Evolutionary conservation across 2,888 invertebrate genomes (phyloP).

Genomic region (Helobdella robusta): DNA sequence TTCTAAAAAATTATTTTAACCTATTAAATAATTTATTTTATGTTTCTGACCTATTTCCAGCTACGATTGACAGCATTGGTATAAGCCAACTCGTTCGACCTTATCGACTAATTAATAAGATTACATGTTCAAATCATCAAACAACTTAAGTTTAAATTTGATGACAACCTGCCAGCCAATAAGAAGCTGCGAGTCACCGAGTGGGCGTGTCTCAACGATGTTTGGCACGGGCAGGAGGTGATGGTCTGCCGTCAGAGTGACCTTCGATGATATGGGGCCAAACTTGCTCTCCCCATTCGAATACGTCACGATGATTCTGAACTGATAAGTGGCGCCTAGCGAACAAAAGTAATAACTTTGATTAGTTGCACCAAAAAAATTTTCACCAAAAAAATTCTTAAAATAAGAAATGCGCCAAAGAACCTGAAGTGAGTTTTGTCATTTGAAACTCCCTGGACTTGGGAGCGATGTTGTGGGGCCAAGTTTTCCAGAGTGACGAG

Average conservation of each 20-base stretch:
- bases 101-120: no score
- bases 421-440: no score
- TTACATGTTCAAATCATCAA: not conserved
- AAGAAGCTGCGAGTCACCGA: conserved; percentile 18
- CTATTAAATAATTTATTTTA: no score
- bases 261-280: conserved; percentile 55
- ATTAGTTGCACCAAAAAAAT: not conserved
- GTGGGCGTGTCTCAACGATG: conserved; percentile 23
- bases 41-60: no score
- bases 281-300: conserved; percentile 81
- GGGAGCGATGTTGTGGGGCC: no score
- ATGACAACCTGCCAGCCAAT: conserved; percentile 26
- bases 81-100: no score
- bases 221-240: conserved; percentile 15
- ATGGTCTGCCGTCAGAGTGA: conserved; percentile 37
- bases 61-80: no score
- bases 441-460: no score
- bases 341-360: not conserved
- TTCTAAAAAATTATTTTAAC: no score
- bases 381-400: not conserved
- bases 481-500: no score
- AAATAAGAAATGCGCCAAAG: no score
- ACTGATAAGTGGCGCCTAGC: conserved; percentile 52
- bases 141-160: not conserved
- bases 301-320: conserved; percentile 85